A percentile compares a stretch with the other conserved stretches of the same genome.
These are phyloP conservation scores for Trissolcus basalis DNA, from an alignment of 1,140 invertebrate genomes.

Conservation along the genomic window DNA sequence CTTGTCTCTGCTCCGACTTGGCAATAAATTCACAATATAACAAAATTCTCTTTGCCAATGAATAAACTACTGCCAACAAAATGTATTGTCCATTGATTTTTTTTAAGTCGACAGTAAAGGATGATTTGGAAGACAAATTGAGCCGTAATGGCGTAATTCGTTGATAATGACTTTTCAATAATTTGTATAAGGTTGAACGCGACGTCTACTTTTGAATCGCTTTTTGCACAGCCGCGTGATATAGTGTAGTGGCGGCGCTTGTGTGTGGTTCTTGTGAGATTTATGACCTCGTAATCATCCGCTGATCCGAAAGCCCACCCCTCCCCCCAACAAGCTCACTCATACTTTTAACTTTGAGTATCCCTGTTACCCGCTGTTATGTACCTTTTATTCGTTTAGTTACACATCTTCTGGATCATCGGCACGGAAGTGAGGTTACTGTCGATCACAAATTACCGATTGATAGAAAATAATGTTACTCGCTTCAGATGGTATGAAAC, in stretches of 20 bases:
- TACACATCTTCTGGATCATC: constrained; percentile 56
- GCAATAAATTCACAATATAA: constrained; percentile 8
- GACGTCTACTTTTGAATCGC: constrained; percentile 43
- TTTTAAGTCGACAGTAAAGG: constrained; percentile 40
- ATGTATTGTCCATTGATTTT: too few relatives aligned
- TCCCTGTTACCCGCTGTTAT: constrained; percentile 20
- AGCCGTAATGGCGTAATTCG: constrained; percentile 51
- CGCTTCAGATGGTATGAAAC: too few relatives aligned
- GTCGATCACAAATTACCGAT: constrained; percentile 44
- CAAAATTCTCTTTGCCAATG: constrained; percentile 18
- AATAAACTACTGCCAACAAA: not conserved
- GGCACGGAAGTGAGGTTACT: constrained; percentile 41
- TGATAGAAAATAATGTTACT: too few relatives aligned
- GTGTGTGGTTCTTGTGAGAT: constrained; percentile 59
- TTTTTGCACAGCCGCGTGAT: constrained; percentile 46
- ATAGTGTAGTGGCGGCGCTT: constrained; percentile 34
- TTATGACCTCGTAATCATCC: constrained; percentile 65
- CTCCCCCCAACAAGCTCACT: constrained; percentile 48
- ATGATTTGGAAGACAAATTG: constrained; percentile 46
- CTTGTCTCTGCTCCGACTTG: constrained; percentile 2
- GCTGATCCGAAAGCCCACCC: constrained; percentile 54
- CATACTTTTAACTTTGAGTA: constrained; percentile 52
- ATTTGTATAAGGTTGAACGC: constrained; percentile 51
- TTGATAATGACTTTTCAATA: constrained; percentile 60
- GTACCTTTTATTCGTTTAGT: constrained; percentile 54